These are phyloP conservation scores for Darevskia nairensis DNA, from an alignment of 2,797 vertebrate genomes.

Conservation along the genomic window DNA sequence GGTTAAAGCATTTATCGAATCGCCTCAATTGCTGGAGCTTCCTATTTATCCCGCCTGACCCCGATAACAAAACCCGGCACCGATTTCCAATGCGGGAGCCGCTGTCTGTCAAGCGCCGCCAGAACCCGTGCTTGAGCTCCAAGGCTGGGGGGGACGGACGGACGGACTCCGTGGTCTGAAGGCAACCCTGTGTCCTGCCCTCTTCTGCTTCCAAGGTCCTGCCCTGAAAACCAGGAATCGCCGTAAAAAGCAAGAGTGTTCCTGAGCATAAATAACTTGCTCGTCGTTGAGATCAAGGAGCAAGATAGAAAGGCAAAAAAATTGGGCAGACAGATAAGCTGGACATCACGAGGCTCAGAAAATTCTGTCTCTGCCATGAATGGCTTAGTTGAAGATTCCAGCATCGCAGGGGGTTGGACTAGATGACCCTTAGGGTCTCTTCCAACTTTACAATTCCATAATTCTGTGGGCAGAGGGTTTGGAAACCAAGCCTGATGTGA, in stretches of 20 bases:
- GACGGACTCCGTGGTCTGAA: not conserved
- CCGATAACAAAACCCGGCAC: conserved; percentile 35
- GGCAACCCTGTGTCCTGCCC: fast-evolving
- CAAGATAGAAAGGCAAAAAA: too few species aligned
- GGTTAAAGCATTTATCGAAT: conserved; percentile 61
- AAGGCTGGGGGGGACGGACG: not conserved
- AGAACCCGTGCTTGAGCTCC: fast-evolving
- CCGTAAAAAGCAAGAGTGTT: not conserved
- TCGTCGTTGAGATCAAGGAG: too few species aligned
- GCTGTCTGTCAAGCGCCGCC: not conserved
- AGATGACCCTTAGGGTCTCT: too few species aligned
- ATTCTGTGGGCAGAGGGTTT: too few species aligned
- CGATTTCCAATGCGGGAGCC: conserved; percentile 19
- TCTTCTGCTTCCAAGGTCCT: not conserved
- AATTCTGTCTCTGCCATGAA: not conserved
- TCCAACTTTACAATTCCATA: too few species aligned
- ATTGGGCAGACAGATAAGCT: too few species aligned
- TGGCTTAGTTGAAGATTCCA: too few species aligned
- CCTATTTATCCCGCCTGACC: conserved; percentile 48
- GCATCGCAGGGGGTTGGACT: too few species aligned
- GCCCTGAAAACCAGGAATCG: not conserved
- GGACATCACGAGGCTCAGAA: too few species aligned
- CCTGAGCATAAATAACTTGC: not conserved
- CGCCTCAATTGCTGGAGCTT: conserved; percentile 10
- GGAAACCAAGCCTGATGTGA: too few species aligned